Conservation (phyloP, 1,140 invertebrate species). For the Orius laevigatus region DNA sequence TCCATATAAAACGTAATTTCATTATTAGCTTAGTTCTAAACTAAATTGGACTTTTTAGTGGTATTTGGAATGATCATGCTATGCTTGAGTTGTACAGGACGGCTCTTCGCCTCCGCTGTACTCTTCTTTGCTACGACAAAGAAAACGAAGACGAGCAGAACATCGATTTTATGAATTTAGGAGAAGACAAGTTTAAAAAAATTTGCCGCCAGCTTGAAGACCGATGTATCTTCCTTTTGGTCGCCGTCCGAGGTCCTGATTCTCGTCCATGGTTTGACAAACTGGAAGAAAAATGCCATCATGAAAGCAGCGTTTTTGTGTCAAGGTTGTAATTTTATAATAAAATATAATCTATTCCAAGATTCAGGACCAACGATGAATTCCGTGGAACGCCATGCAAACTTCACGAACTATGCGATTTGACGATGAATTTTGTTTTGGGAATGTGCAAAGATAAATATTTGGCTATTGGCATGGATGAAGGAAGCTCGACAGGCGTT, state of each 20-base stretch:
- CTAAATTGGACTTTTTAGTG: constrained; percentile 2
- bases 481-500: constrained; percentile 22
- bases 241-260: constrained; percentile 25
- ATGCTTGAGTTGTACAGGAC: constrained; percentile 14
- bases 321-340: too few species aligned
- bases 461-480: background rate
- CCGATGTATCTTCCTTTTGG: constrained; percentile 28
- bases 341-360: too few species aligned
- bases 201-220: constrained; percentile 14
- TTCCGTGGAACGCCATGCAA: background rate
- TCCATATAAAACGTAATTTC: constrained; percentile 12
- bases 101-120: constrained; percentile 4
- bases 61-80: constrained; percentile 8
- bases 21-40: background rate
- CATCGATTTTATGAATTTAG: background rate
- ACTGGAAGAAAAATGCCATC: constrained; percentile 9
- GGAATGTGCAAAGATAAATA: constrained; percentile 5
- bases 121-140: constrained; percentile 22
- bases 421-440: constrained; percentile 10
- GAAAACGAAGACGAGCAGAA: constrained; percentile 22
- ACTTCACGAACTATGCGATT: constrained; percentile 7
- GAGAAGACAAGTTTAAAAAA: constrained; percentile 2
- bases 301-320: background rate
- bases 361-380: too few species aligned
- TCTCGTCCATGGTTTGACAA: constrained; percentile 14